Percentiles rank a stretch among this genome's conserved stretches.
These are phyloP conservation scores for Fabriciana adippe DNA, from an alignment of 2,888 invertebrate genomes.

Conservation along the genomic window DNA sequence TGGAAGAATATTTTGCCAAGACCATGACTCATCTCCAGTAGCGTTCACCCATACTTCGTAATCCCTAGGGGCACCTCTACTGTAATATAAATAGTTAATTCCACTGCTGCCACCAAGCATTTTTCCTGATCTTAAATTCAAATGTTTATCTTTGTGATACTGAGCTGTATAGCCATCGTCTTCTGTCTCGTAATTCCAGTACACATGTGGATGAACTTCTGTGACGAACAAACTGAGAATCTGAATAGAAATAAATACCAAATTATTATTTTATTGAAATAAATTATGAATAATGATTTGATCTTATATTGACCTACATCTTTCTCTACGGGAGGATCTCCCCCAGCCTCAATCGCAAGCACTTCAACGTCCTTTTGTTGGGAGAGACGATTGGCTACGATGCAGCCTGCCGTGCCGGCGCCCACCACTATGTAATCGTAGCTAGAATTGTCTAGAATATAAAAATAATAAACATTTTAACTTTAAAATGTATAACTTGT, in stretches of 20 bases:
- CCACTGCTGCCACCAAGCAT: constrained; percentile 80
- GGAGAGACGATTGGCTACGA: constrained; percentile 47
- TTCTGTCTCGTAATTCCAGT: constrained; percentile 30
- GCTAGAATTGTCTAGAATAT: constrained; percentile 15
- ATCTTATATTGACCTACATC: constrained; percentile 42
- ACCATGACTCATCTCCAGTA: constrained; percentile 76
- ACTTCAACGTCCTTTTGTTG: constrained; percentile 41
- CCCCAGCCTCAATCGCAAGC: constrained; percentile 50
- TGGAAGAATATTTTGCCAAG: constrained; percentile 70
- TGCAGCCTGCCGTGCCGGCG: constrained; percentile 49
- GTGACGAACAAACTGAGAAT: constrained; percentile 23
- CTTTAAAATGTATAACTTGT: too few species aligned
- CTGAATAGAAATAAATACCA: constrained; percentile 19
- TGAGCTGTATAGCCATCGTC: constrained; percentile 64
- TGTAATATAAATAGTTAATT: constrained; percentile 77
- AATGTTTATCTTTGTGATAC: constrained; percentile 52
- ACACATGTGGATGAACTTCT: constrained; percentile 23
- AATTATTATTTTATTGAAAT: not conserved
- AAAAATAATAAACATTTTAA: too few species aligned
- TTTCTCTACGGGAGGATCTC: constrained; percentile 46
- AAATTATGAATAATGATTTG: not conserved
- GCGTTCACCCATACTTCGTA: constrained; percentile 72
- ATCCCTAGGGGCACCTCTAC: constrained; percentile 70
- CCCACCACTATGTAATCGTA: constrained; percentile 50
- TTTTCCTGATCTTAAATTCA: constrained; percentile 76